Percentiles rank a stretch among this genome's conserved stretches.
Evolutionary conservation across 2,113 vertebrate species (phyloP).

Genomic region (Amphiprion ocellaris): DNA sequence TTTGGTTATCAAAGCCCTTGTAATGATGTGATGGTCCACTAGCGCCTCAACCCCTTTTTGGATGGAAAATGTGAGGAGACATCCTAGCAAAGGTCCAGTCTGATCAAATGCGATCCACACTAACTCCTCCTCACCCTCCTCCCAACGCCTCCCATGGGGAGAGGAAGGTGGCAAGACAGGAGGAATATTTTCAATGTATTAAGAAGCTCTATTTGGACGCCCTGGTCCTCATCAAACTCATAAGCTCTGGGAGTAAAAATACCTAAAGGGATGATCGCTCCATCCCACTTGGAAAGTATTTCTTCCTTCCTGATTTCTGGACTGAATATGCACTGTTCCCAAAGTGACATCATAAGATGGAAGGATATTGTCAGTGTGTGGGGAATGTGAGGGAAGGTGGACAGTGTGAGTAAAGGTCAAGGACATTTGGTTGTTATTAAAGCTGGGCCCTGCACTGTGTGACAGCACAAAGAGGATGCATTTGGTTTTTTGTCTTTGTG

Average conservation of each 20-base stretch:
- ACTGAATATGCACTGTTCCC: slow-evolving; percentile 30
- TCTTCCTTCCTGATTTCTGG: slow-evolving; percentile 40
- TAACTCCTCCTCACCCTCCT: slow-evolving; percentile 36
- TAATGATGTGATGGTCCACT: slow-evolving; percentile 86
- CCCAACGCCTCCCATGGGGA: slow-evolving; percentile 7
- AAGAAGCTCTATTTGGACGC: slow-evolving; percentile 40
- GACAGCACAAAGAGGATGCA: not conserved
- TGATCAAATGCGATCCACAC: slow-evolving; percentile 68
- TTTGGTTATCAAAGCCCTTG: slow-evolving; percentile 71
- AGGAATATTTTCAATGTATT: slow-evolving; percentile 57
- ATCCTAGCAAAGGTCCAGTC: slow-evolving; percentile 67
- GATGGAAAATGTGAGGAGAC: slow-evolving; percentile 77
- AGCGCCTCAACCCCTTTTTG: slow-evolving; percentile 66
- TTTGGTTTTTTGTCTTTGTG: not conserved
- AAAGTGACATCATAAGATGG: slow-evolving; percentile 55
- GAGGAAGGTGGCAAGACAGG: slow-evolving; percentile 48
- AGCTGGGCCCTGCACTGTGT: not conserved
- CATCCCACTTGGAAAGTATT: slow-evolving; percentile 61
- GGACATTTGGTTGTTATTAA: slow-evolving; percentile 47
- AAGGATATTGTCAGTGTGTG: slow-evolving; percentile 54
- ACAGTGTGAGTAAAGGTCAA: slow-evolving; percentile 50
- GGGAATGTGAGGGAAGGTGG: slow-evolving; percentile 42
- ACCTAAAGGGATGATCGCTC: slow-evolving; percentile 52
- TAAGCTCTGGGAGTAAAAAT: slow-evolving; percentile 47
- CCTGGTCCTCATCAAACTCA: slow-evolving; percentile 49